phyloP scores from a whole-genome alignment of 2,113 vertebrate species.

The Rhodinocichla rosea region DNA sequence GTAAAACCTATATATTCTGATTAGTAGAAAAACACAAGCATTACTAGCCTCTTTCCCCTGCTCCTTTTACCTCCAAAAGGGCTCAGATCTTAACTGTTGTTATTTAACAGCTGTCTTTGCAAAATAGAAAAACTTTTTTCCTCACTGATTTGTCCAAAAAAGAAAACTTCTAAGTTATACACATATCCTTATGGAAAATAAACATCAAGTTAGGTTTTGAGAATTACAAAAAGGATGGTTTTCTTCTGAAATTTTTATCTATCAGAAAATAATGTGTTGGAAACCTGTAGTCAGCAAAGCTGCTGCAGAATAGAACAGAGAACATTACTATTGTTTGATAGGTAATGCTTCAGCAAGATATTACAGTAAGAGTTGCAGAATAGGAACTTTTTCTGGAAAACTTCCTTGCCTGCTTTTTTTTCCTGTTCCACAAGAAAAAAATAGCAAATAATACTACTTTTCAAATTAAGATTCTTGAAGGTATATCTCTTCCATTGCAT shows the following conservation, averaged over 20 bases:
- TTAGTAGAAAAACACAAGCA: background rate
- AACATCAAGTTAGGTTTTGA: background rate
- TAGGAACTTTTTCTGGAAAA: background rate
- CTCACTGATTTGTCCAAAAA: background rate
- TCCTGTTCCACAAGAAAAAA: background rate
- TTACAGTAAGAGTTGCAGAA: background rate
- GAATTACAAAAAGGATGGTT: background rate
- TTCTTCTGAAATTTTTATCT: background rate
- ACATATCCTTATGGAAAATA: background rate
- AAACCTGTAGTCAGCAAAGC: background rate
- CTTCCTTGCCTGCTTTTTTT: background rate
- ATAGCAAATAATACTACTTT: background rate
- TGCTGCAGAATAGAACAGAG: background rate
- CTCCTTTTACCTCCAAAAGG: background rate
- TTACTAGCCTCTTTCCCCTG: background rate
- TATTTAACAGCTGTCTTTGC: background rate
- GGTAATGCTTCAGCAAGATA: background rate
- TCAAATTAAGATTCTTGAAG: background rate
- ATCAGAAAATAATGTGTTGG: background rate
- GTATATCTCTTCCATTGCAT: accelerated
- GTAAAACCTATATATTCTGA: background rate
- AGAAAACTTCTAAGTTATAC: background rate
- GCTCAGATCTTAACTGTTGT: background rate
- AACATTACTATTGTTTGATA: background rate
- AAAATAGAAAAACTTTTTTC: background rate